A percentile compares a stretch with the other conserved stretches of the same genome.
phyloP scores from a whole-genome alignment of 2,888 invertebrate genomes.

The Catonia carolina region DNA sequence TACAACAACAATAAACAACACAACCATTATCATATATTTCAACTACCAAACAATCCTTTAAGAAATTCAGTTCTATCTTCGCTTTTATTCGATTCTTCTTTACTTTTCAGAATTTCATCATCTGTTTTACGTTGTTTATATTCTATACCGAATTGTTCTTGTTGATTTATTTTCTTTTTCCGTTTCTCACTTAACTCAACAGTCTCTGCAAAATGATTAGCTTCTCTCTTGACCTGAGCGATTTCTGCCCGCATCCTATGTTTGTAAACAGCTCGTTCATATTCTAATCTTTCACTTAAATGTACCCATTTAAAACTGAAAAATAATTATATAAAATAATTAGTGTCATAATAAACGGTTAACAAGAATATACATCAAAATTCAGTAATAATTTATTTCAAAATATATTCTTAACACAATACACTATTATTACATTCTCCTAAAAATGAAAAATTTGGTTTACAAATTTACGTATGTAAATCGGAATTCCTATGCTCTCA shows the following conservation, averaged over 20 bases:
- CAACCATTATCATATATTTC: too few species aligned
- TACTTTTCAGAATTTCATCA: slow-evolving; percentile 26
- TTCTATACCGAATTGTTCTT: slow-evolving; percentile 14
- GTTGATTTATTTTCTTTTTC: slow-evolving; percentile 44
- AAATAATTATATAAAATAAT: slow-evolving; percentile 20
- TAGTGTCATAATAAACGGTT: background rate
- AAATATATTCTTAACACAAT: background rate
- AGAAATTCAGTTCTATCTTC: slow-evolving; percentile 33
- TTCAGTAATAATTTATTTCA: background rate
- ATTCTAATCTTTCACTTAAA: slow-evolving; percentile 85
- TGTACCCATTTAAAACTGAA: slow-evolving; percentile 91
- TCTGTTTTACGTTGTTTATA: slow-evolving; percentile 32
- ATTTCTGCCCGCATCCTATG: slow-evolving; percentile 83
- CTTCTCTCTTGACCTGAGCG: slow-evolving; percentile 84
- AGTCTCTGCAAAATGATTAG: slow-evolving; percentile 76
- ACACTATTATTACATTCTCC: background rate
- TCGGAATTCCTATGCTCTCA: too few species aligned
- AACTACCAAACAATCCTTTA: slow-evolving; percentile 31
- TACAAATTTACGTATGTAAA: too few species aligned
- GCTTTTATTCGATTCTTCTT: slow-evolving; percentile 25
- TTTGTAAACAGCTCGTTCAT: slow-evolving; percentile 82
- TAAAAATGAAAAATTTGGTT: too few species aligned
- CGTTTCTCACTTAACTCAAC: slow-evolving; percentile 70
- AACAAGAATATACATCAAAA: too few species aligned
- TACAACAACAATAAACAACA: too few species aligned